Conservation (phyloP, 2,113 vertebrate species). For the Spizaetus ornatus region DNA sequence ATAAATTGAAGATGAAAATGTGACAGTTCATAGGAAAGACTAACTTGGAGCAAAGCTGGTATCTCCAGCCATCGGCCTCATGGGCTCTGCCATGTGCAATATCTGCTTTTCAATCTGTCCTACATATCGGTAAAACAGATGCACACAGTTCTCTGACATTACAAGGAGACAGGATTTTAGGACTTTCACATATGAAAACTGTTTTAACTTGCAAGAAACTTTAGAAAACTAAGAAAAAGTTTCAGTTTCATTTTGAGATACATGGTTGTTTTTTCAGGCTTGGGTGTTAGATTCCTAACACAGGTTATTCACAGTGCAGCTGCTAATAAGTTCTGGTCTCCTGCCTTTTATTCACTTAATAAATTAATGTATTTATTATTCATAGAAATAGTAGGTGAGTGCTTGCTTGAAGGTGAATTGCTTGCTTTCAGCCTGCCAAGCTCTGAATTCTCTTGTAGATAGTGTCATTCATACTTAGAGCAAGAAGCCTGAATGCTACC, state of each 20-base stretch:
- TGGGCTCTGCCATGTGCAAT: neutral
- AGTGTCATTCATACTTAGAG: neutral
- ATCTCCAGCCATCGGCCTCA: rapidly evolving
- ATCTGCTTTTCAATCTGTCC: neutral
- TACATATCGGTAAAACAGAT: rapidly evolving
- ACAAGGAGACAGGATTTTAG: neutral
- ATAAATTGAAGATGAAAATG: neutral
- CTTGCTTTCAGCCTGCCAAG: neutral
- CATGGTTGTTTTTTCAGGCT: neutral
- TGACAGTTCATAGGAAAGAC: neutral
- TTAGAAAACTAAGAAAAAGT: neutral
- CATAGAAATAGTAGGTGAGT: neutral
- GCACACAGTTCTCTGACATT: neutral
- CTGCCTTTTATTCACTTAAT: neutral
- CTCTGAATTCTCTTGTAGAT: neutral
- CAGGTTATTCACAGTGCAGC: neutral
- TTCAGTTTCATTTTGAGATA: neutral
- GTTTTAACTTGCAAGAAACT: neutral
- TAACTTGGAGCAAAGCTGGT: neutral
- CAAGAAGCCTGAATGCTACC: neutral
- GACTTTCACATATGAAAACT: neutral
- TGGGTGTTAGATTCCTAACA: rapidly evolving
- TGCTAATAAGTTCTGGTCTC: neutral
- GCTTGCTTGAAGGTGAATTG: neutral
- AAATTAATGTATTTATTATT: conserved; percentile 15